Evolutionary conservation across 2,113 vertebrate species (phyloP), one percentile per base, ranked within the genome.

Genomic region (Psilopsiagon aymara): DNA sequence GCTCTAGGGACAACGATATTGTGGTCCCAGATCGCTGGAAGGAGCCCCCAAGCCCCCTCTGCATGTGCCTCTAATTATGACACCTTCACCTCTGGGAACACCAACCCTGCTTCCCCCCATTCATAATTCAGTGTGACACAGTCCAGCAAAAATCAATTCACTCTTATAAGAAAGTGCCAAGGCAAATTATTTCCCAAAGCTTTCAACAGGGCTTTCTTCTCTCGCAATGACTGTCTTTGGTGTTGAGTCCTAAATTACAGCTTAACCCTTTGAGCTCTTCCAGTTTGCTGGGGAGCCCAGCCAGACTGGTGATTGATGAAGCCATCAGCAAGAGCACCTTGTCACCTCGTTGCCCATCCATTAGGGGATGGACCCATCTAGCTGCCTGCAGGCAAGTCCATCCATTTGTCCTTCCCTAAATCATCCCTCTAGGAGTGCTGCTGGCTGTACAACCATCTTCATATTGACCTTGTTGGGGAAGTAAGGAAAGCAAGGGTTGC

Each of bases 81-180:
- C 82, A 76, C 76, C 75, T 35, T 94, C 66, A 67, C 79, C 74
- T 80, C 62, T 24, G 47, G 76, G 76, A 83, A 29, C 41, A 6
- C 53, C 74, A 62, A 63, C 70, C 69, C 77, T 69, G n/a, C 89
- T 94, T 90, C 63, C n/a, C 69, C 79, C 92, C 89, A 63, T 81
- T 95, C 96, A 92, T 95, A 97, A 97, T 95, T 94, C 93, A 96
- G 89, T 91, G 87, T 97, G 97, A 97, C 96, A 93, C 37, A 87
- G 83, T 92, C 88, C 96, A 95, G 96, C 87, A 97, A 96, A 97
- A 97, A 97, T 97, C 97, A 97, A 97, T 97, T 97, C 91, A 64
- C 92, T 94, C 94, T 92, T 96, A 92, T 96, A 97, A 94, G 96
- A 94, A 95, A 93, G 81, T 97, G 97, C 95, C 97, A 97, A 88